A percentile compares a stretch with the other conserved stretches of the same genome.
phyloP scores from a whole-genome alignment of 2,797 vertebrate genomes.

The Paguma larvata region DNA sequence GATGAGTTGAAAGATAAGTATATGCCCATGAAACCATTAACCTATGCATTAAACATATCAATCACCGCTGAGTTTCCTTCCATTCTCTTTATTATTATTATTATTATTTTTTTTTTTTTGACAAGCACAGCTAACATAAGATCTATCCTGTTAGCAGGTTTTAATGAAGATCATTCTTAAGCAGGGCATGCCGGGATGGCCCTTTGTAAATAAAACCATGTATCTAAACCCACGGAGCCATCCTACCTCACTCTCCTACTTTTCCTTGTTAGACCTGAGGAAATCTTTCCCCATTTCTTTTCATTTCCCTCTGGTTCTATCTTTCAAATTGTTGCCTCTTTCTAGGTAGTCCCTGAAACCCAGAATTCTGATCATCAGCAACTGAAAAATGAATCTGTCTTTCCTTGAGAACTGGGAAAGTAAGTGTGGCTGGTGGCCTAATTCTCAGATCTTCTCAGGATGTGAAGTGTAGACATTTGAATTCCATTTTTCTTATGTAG shows the following conservation, averaged over 20 bases:
- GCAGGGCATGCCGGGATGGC: background rate
- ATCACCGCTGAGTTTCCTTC: background rate
- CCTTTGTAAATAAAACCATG: background rate
- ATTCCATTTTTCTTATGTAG: background rate
- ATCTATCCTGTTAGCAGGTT: background rate
- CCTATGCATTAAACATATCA: background rate
- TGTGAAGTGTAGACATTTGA: background rate
- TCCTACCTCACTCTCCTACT: background rate
- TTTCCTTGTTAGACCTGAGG: background rate
- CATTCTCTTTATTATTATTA: background rate
- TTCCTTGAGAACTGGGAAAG: background rate
- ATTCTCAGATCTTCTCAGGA: background rate
- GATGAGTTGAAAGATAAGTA: background rate
- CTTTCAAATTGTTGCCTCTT: background rate
- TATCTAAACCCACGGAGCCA: background rate
- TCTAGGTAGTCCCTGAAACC: background rate
- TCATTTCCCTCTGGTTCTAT: background rate
- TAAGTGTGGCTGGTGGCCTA: background rate
- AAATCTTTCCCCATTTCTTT: background rate
- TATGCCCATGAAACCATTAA: background rate
- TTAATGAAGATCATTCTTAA: background rate
- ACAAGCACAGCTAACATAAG: background rate
- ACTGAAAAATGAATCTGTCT: background rate
- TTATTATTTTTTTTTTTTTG: background rate
- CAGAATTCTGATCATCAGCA: background rate